Conservation (phyloP, 35 echinoderm and acorn worm species). For the Eucidaris tribuloides region DNA sequence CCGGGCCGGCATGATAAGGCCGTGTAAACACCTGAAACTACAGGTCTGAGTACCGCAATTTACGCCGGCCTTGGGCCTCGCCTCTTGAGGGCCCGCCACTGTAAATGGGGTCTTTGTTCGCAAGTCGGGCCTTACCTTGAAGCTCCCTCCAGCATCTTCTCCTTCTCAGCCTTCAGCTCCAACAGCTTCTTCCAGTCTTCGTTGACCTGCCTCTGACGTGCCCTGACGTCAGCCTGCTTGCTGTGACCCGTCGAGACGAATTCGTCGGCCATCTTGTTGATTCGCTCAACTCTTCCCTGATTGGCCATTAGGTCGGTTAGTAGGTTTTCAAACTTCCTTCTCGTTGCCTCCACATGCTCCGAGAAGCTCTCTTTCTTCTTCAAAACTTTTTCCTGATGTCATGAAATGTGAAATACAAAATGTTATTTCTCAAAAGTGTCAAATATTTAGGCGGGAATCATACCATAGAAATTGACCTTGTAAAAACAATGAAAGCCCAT, state of each 20-base stretch:
- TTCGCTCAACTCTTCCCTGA: conserved; percentile 65
- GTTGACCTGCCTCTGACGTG: conserved; percentile 81
- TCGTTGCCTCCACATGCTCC: conserved; percentile 63
- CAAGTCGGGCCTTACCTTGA: conserved; percentile 76
- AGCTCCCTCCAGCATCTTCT: conserved; percentile 88
- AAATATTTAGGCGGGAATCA: too few species aligned
- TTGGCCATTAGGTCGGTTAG: conserved; percentile 86
- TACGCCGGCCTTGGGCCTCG: too few species aligned
- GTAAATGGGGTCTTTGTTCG: too few species aligned
- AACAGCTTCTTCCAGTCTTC: conserved; percentile 77
- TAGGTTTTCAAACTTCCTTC: conserved; percentile 92
- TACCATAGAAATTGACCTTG: too few species aligned
- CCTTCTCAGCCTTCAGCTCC: conserved; percentile 83
- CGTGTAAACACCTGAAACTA: too few species aligned
- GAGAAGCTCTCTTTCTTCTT: conserved; percentile 90
- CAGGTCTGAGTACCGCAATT: too few species aligned
- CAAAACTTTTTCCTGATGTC: conserved; percentile 64
- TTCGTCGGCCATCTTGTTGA: conserved; percentile 96
- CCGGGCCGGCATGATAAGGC: too few species aligned
- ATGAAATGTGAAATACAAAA: too few species aligned
- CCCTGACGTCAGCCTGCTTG: conserved; percentile 76
- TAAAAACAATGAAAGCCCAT: too few species aligned
- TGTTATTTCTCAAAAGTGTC: too few species aligned
- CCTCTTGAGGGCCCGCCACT: too few species aligned
- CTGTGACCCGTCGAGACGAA: conserved; percentile 95